These are phyloP conservation scores for Octodonta nipae DNA, from an alignment of 2,888 invertebrate species.

Conservation along the genomic window DNA sequence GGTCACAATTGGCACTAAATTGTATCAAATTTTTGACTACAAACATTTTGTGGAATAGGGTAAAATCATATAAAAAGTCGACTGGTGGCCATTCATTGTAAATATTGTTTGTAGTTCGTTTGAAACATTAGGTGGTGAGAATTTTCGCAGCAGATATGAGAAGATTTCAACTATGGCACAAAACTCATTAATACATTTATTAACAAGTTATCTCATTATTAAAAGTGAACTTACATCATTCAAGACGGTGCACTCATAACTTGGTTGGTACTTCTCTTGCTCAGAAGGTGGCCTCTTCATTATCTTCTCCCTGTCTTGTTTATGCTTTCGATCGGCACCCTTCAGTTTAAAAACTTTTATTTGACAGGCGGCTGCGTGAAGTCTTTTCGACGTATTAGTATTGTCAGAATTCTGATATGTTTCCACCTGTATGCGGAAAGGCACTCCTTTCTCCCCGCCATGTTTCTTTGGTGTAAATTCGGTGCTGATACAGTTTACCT, in stretches of 20 bases:
- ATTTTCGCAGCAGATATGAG: too few species aligned
- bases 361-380: constrained; percentile 91
- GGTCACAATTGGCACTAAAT: too few species aligned
- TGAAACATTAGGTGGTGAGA: too few species aligned
- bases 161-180: too few species aligned
- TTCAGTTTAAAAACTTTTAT: constrained; percentile 89
- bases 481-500: constrained; percentile 92
- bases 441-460: constrained; percentile 95
- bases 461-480: constrained; percentile 97
- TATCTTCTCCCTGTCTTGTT: constrained; percentile 91
- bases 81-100: too few species aligned
- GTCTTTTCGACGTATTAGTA: constrained; percentile 41
- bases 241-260: constrained; percentile 88
- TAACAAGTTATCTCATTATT: too few species aligned
- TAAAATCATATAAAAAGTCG: too few species aligned
- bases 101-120: too few species aligned
- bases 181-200: too few species aligned
- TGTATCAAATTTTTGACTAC: too few species aligned
- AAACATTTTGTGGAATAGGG: too few species aligned
- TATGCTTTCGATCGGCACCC: constrained; percentile 92
- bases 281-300: constrained; percentile 69
- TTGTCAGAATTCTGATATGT: constrained; percentile 52
- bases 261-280: constrained; percentile 86
- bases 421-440: constrained; percentile 90
- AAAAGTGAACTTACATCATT: constrained; percentile 77